Evolutionary conservation across 2,113 vertebrate species (phyloP).

Genomic region (Macquaria australasica): DNA sequence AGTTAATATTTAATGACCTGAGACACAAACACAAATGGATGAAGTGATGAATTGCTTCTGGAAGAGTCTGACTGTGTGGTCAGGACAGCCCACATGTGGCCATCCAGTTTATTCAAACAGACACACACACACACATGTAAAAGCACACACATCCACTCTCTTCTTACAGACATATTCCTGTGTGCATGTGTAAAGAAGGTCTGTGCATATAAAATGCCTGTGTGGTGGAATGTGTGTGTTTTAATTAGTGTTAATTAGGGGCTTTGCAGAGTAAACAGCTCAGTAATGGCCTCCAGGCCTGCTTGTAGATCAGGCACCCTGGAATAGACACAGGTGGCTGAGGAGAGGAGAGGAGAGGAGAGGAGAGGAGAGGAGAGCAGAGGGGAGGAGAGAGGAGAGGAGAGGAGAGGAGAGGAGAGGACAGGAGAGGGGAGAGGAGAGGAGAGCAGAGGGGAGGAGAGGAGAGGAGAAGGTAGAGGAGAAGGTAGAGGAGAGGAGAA

Average conservation of each 20-base stretch:
- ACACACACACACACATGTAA: conserved; percentile 7
- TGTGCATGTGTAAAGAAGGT: conserved; percentile 48
- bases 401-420: conserved; percentile 16
- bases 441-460: no score
- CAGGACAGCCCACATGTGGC: conserved; percentile 52
- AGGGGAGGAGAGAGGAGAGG: no score
- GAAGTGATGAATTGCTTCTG: conserved; percentile 59
- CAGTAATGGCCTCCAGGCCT: conserved; percentile 62
- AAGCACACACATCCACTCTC: conserved; percentile 23
- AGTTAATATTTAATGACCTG: conserved; percentile 65
- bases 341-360: no score
- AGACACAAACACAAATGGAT: conserved; percentile 61
- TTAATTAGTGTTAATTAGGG: conserved; percentile 77
- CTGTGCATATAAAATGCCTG: conserved; percentile 44
- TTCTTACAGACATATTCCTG: conserved; percentile 31
- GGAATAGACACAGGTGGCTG: conserved; percentile 66
- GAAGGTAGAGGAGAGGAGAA: background rate
- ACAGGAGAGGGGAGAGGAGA: no score
- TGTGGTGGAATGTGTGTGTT: conserved; percentile 67
- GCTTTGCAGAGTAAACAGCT: conserved; percentile 68
- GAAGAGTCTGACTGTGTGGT: conserved; percentile 60
- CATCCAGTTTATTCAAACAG: conserved; percentile 44
- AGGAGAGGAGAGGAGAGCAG: no score
- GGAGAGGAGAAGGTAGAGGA: no score
- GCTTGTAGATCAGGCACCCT: conserved; percentile 48